Evolutionary conservation across 1,140 invertebrate genomes (phyloP), one percentile per base, ranked within the genome.

Genomic region (Zaprionus davidi): DNA sequence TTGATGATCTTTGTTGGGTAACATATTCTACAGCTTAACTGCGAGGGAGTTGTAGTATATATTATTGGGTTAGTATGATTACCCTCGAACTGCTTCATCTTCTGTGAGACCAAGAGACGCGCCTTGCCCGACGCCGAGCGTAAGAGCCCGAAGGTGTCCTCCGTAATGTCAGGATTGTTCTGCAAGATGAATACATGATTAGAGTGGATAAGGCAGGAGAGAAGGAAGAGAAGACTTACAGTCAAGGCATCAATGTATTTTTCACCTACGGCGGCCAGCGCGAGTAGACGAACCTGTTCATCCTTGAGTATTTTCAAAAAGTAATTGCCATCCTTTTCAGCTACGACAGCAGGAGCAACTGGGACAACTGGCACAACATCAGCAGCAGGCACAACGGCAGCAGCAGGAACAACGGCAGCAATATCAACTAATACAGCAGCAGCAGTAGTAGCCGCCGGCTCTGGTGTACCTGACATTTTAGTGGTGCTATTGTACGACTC

Each of bases 21-120:
- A 34, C 31, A 34, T 11, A 9, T 34, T 9, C 9, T 34, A 34
- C 9, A 31, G 28, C 28, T 31, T 31, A 2, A 31, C 7, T 6
- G 6, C 1, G 9, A 9, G 31, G 2, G 2, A 3, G 2, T 31
- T 34, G 3, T 34, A 34, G 9, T 3, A 34, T 11, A 34, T 34
- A 3, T 11, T 9, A 34, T 9, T 34, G 3, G 11, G 31, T 31
- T 31, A 9, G 28, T 11, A 34, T 11, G 3, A 11, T 34, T 34
- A 95, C 97, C 98, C 94, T 96, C 95, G 93, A 99, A 99, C 93
- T 99, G 98, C 92, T 98, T 96, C 95, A 99, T 98, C 92, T 99
- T 99, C 93, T 99, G 97, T 15, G 95, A 96, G 12, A 97, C 95
- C 57, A 99, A 93, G 56, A 99, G 94, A 71, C 97, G 95, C 7